Percentiles rank a stretch among this genome's conserved stretches.
These are phyloP conservation scores for Agrochola litura DNA, from an alignment of 2,888 invertebrate species.

Conservation along the genomic window DNA sequence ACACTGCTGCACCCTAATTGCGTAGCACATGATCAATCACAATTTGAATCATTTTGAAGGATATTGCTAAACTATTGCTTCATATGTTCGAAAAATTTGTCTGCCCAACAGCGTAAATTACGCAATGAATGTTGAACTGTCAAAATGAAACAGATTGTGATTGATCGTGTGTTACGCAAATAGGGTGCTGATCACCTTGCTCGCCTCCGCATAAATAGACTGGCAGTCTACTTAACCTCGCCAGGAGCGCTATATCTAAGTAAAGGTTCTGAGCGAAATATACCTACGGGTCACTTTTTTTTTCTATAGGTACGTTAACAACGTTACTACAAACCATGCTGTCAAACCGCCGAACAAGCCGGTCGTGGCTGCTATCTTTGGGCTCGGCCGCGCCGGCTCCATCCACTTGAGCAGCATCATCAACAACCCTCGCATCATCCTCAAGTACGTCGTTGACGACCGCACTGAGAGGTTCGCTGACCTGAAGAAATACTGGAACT, in stretches of 20 bases:
- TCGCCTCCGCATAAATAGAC: too few relatives aligned
- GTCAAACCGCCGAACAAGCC: constrained; percentile 69
- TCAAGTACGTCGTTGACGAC: constrained; percentile 91
- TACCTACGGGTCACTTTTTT: neutral
- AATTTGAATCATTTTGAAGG: too few relatives aligned
- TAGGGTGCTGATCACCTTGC: neutral
- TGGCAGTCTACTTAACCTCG: neutral
- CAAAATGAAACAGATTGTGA: too few relatives aligned
- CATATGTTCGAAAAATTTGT: too few relatives aligned
- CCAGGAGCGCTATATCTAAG: neutral
- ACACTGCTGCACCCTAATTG: neutral
- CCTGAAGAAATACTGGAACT: constrained; percentile 87
- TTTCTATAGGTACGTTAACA: constrained; percentile 81
- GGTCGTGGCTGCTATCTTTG: constrained; percentile 89
- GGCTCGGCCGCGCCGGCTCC: constrained; percentile 91
- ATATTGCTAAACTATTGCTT: too few relatives aligned
- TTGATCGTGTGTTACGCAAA: too few relatives aligned
- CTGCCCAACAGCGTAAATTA: too few relatives aligned
- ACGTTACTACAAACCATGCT: constrained; percentile 76
- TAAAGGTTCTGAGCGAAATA: neutral
- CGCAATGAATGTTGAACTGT: too few relatives aligned
- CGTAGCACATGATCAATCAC: too few relatives aligned
- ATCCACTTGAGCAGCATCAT: constrained; percentile 90
- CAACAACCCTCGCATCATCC: constrained; percentile 84
- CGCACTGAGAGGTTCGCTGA: constrained; percentile 82